phyloP scores from a whole-genome alignment of 2,797 vertebrate genomes.

The Lophius americanus region DNA sequence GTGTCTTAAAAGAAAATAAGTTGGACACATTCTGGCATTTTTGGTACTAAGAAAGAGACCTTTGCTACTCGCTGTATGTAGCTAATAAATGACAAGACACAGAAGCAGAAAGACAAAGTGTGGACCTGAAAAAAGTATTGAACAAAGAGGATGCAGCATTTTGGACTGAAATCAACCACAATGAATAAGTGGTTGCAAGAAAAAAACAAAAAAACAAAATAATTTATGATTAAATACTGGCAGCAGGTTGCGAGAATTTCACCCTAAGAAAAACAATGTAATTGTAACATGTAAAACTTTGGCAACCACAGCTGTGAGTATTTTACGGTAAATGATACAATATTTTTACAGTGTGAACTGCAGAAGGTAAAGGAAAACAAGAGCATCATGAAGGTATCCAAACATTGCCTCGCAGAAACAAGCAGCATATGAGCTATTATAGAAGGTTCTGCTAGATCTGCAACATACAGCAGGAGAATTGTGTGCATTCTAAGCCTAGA shows the following conservation, averaged over 20 bases:
- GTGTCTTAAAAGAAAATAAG: neutral
- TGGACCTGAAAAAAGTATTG: neutral
- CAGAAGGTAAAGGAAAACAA: constrained; percentile 18
- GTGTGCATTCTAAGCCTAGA: constrained; percentile 7
- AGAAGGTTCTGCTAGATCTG: neutral
- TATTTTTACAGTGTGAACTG: too few species aligned
- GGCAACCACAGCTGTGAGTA: too few species aligned
- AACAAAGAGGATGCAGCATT: too few species aligned
- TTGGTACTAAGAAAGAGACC: neutral
- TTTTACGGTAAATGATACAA: too few species aligned
- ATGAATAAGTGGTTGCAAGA: constrained; percentile 6
- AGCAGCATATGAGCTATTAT: constrained; percentile 8
- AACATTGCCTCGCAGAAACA: constrained; percentile 10
- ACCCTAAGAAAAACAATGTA: too few species aligned
- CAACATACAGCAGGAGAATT: neutral
- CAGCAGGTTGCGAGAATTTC: too few species aligned
- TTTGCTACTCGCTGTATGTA: neutral
- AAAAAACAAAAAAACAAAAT: neutral
- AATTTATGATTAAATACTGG: too few species aligned
- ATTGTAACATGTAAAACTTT: too few species aligned
- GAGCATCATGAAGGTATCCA: constrained; percentile 22
- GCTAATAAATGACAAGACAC: constrained; percentile 1
- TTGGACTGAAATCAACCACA: constrained; percentile 6
- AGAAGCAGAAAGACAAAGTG: neutral
- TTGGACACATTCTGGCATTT: constrained; percentile 1